A percentile compares a stretch with the other conserved stretches of the same genome.
Evolutionary conservation across 2,113 vertebrate species (phyloP).

Genomic region (Cathartes aura): DNA sequence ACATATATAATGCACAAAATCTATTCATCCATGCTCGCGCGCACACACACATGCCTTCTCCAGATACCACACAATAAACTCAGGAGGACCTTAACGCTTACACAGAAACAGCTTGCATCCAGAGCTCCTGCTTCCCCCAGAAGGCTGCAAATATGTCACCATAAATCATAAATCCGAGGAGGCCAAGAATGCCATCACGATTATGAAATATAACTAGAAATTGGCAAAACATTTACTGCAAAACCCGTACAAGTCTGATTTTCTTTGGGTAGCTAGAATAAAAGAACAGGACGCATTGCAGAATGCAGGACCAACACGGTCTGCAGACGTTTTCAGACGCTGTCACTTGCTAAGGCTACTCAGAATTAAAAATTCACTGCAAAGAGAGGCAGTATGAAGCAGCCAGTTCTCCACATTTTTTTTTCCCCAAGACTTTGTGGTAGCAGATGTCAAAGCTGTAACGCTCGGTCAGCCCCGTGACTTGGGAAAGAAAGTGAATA

Average conservation of each 20-base stretch:
- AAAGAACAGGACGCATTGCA: rapidly evolving
- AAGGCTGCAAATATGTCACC: not conserved
- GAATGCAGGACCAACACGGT: not conserved
- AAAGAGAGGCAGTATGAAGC: not conserved
- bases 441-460: not conserved
- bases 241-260: not conserved
- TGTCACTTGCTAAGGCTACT: not conserved
- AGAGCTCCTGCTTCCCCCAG: not conserved
- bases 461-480: not conserved
- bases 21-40: not conserved
- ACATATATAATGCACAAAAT: rapidly evolving
- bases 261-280: not conserved
- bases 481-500: not conserved
- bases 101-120: not conserved
- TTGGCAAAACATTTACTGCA: not conserved
- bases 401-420: not conserved
- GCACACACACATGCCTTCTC: rapidly evolving
- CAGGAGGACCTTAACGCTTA: not conserved
- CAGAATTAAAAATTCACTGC: not conserved
- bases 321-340: not conserved
- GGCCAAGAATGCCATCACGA: not conserved
- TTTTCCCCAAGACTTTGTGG: not conserved
- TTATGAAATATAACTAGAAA: not conserved
- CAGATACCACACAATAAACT: not conserved
- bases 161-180: not conserved